Evolutionary conservation across 35 echinoderm and acorn worm genomes (phyloP).

Genomic region (Ophioderma brevispina): DNA sequence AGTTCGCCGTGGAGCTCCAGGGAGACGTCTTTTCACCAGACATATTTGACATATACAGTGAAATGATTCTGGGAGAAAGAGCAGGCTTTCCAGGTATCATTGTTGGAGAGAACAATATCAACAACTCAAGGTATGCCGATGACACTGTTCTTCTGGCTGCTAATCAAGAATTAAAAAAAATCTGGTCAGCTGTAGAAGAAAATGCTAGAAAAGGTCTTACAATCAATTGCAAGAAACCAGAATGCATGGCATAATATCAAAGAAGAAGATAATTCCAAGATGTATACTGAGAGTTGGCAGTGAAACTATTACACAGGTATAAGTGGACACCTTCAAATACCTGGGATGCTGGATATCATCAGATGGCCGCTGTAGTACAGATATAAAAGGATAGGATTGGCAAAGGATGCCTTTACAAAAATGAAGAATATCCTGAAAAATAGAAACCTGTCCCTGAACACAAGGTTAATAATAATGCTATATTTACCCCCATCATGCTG

Average conservation of each 20-base stretch:
- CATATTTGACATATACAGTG: neutral
- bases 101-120: slow-evolving; percentile 1
- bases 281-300: slow-evolving; percentile 14
- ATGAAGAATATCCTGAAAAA: no score
- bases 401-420: no score
- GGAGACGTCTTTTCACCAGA: neutral
- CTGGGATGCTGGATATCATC: neutral
- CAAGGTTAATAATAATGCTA: no score
- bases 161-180: neutral
- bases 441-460: no score
- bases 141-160: slow-evolving; percentile 9
- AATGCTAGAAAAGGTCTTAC: neutral
- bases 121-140: neutral
- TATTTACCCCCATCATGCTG: no score
- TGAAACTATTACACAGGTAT: neutral
- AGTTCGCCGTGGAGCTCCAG: neutral
- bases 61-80: neutral
- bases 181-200: neutral
- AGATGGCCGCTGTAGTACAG: no score
- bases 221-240: slow-evolving; percentile 2
- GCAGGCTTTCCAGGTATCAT: neutral
- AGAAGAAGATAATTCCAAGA: slow-evolving; percentile 4
- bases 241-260: neutral
- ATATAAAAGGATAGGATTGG: no score
- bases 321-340: neutral